Evolutionary conservation across 2,797 vertebrate species (phyloP), one percentile per base, ranked within the genome.

Genomic region (Triplophysa yarkandensis): DNA sequence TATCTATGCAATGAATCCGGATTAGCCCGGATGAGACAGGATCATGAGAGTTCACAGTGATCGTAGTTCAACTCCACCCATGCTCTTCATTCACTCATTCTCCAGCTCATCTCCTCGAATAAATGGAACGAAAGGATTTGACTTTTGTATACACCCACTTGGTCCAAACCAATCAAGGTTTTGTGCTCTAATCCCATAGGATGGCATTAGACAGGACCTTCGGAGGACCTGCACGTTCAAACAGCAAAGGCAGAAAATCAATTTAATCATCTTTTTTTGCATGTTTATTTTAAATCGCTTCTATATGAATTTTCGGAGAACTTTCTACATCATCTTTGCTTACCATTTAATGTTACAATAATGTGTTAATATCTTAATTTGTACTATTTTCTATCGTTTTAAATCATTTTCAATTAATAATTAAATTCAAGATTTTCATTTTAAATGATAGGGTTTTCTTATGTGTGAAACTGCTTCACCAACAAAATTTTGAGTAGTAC

Each of bases 91-190:
- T 61, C 61, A 54, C 28, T 66, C n/a, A 48, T 52, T 16, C 2
- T 52, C 27, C 19, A 55, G 17, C 14, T 68, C 36, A 73, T 68
- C 5, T 62, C 44, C 19, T 25, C 64, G 30, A 60, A 67, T 78
- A n/a, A n/a, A n/a, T n/a, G n/a, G n/a, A n/a, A n/a, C n/a, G 63
- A 87, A 81, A 79, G 83, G 89, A 89, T 90, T 89, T 87, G 58
- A 76, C 79, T 83, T 86, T 84, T 71, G 84, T 67, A 83, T 58
- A 74, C 64, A 55, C 77, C 76, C 44, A 54, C 30, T 76, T 76
- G 76, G 63, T 84, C 83, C 60, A 83, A 86, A 84, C 76, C 78
- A 81, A 54, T 41, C 28, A 23, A 43, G 74, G 54, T 77, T 70
- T 57, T 85, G 67, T 79, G 73, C 50, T 60, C 19, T 86, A 87